Conservation (phyloP, 2,888 invertebrate genomes). For the Platerodrilus igneus region DNA sequence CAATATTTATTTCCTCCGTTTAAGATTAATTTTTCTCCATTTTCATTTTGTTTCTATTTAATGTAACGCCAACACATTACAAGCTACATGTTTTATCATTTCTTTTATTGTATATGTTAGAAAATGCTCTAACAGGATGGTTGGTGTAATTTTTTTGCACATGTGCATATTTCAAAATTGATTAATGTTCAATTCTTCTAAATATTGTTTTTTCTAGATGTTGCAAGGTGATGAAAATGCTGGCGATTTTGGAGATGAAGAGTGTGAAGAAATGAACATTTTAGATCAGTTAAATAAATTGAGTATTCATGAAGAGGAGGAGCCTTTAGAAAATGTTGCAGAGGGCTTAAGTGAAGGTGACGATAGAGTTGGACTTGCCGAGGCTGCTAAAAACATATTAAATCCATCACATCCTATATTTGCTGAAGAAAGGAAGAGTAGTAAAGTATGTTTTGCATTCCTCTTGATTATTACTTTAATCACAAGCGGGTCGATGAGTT, state of each 20-base stretch:
- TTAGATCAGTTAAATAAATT: conserved; percentile 62
- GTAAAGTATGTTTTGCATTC: conserved; percentile 51
- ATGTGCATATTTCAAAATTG: too few species aligned
- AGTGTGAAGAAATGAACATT: conserved; percentile 54
- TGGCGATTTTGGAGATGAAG: conserved; percentile 43
- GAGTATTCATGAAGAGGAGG: conserved; percentile 47
- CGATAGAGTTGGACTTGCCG: conserved; percentile 51
- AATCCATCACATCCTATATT: conserved; percentile 71
- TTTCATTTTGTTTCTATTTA: too few species aligned
- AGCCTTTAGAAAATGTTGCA: conserved; percentile 31
- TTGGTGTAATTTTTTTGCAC: too few species aligned
- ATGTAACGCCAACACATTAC: too few species aligned
- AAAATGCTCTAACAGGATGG: too few species aligned
- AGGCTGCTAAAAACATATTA: conserved; percentile 60
- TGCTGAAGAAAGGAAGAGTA: conserved; percentile 54
- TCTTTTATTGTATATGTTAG: too few species aligned
- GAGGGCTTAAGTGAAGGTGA: conserved; percentile 28
- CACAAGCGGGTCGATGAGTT: not conserved
- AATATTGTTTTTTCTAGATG: conserved; percentile 45
- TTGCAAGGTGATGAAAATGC: conserved; percentile 47
- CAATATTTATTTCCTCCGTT: too few species aligned
- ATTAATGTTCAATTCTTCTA: not conserved
- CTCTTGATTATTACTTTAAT: not conserved
- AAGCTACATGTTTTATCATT: too few species aligned
- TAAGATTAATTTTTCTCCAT: too few species aligned